These are phyloP conservation scores for Ellobium chinense DNA, from an alignment of 2,888 invertebrate genomes.

Conservation along the genomic window DNA sequence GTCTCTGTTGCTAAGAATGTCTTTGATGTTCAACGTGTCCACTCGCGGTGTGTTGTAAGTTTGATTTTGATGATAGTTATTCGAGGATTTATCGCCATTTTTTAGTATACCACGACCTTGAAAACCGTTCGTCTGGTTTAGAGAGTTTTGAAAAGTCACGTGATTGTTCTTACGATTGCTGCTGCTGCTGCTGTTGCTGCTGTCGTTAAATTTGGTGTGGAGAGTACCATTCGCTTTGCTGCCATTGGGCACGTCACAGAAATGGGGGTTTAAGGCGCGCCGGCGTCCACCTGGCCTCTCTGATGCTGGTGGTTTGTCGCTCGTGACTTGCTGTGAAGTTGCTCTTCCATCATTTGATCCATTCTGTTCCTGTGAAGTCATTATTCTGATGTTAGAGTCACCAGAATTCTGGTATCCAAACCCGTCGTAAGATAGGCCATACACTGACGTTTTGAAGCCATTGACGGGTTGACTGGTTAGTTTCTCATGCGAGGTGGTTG, in stretches of 20 bases:
- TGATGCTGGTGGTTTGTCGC: neutral
- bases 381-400: too few relatives aligned
- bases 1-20: neutral
- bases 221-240: too few relatives aligned
- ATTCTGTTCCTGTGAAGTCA: too few relatives aligned
- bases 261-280: neutral
- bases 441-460: too few relatives aligned
- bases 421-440: too few relatives aligned
- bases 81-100: too few relatives aligned
- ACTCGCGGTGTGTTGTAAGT: neutral
- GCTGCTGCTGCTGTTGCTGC: too few relatives aligned
- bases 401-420: too few relatives aligned
- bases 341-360: too few relatives aligned
- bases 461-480: neutral
- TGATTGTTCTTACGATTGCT: neutral
- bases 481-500: neutral
- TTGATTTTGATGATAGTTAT: neutral
- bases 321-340: too few relatives aligned
- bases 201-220: too few relatives aligned
- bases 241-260: neutral
- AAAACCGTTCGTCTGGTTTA: neutral
- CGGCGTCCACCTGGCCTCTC: neutral
- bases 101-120: neutral
- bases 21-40: neutral
- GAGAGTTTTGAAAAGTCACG: neutral